Conservation (phyloP, 2,888 invertebrate species). For the Coenonympha arcania region DNA sequence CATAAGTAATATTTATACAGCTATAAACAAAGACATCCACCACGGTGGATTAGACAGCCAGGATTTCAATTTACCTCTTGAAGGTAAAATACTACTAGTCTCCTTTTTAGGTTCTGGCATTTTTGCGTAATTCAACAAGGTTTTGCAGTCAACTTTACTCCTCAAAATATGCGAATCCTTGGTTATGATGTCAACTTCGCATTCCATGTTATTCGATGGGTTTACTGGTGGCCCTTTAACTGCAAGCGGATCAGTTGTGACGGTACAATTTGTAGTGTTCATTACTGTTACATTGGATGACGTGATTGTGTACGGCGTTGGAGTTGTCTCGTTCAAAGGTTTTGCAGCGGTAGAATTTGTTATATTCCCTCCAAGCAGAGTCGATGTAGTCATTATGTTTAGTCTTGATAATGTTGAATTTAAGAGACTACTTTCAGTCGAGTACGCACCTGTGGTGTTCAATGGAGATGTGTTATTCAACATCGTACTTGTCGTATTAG, state of each 20-base stretch:
- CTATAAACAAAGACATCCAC: slow-evolving; percentile 62
- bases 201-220: slow-evolving; percentile 45
- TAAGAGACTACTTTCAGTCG: slow-evolving; percentile 21
- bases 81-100: slow-evolving; percentile 40
- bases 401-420: background rate
- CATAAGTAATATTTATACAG: slow-evolving; percentile 34
- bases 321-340: background rate
- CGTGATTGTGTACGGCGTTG: background rate
- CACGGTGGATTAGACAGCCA: slow-evolving; percentile 61
- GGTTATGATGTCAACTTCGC: slow-evolving; percentile 52
- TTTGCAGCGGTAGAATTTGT: background rate
- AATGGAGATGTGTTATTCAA: background rate
- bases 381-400: background rate
- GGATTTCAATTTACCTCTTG: slow-evolving; percentile 45
- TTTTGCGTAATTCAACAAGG: slow-evolving; percentile 48
- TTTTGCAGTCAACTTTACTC: slow-evolving; percentile 49
- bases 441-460: background rate
- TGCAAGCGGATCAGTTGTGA: slow-evolving; percentile 47
- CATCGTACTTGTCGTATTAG: background rate
- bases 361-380: background rate
- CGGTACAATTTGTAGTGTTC: slow-evolving; percentile 36
- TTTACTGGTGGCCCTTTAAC: slow-evolving; percentile 46
- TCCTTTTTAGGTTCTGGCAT: slow-evolving; percentile 47
- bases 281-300: slow-evolving; percentile 14
- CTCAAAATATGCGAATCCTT: slow-evolving; percentile 36